Evolutionary conservation across 1,140 invertebrate genomes (phyloP).

Genomic region (Solenopsis fugax): DNA sequence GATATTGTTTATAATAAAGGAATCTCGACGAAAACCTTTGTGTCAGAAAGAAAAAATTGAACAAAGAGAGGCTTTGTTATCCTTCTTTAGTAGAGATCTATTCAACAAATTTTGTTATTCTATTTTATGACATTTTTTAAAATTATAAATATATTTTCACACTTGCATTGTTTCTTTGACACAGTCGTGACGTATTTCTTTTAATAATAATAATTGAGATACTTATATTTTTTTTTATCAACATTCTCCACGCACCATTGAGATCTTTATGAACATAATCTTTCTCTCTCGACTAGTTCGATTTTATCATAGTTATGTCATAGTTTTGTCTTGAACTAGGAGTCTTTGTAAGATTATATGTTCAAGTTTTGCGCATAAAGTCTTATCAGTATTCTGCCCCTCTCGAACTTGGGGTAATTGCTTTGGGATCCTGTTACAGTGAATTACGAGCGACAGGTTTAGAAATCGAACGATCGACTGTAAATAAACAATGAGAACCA

Average conservation of each 20-base stretch:
- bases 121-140: constrained; percentile 2
- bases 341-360: constrained; percentile 53
- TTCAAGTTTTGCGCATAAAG: constrained; percentile 29
- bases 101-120: background rate
- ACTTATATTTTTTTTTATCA: background rate
- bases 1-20: constrained; percentile 5
- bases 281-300: background rate
- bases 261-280: constrained; percentile 1
- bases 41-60: background rate
- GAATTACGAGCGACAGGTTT: constrained; percentile 26
- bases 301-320: constrained; percentile 27
- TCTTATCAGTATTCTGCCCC: constrained; percentile 45
- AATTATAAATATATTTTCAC: background rate
- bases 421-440: constrained; percentile 11
- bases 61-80: constrained; percentile 13
- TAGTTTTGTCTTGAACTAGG: constrained; percentile 19
- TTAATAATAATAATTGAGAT: background rate
- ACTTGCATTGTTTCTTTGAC: background rate
- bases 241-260: background rate
- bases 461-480: constrained; percentile 43
- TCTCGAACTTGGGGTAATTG: constrained; percentile 45
- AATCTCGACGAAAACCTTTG: background rate
- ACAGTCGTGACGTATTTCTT: background rate
- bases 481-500: constrained; percentile 34
- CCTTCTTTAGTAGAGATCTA: background rate